A percentile compares a stretch with the other conserved stretches of the same genome.
Evolutionary conservation across 2,888 invertebrate species (phyloP).

Genomic region (Aphodius sticticus): DNA sequence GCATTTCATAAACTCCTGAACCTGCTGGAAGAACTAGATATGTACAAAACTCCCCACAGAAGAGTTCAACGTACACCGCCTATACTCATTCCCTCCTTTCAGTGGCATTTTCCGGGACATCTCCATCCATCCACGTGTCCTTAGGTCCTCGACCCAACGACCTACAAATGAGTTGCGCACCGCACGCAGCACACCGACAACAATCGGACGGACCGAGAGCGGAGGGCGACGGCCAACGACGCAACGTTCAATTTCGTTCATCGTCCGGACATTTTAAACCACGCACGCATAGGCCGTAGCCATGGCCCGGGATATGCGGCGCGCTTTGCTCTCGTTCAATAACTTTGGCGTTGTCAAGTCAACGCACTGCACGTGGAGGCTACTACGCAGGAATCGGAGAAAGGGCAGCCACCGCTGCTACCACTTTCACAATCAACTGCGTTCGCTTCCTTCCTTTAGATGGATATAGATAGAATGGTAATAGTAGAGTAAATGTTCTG

Average conservation of each 20-base stretch:
- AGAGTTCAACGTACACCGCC: too few relatives aligned
- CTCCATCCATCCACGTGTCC: slow-evolving; percentile 46
- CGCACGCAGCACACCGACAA: slow-evolving; percentile 14
- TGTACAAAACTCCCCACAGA: too few relatives aligned
- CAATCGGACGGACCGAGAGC: neutral
- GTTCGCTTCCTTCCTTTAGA: neutral
- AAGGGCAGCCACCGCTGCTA: slow-evolving; percentile 5
- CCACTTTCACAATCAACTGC: neutral
- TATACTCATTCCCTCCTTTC: neutral
- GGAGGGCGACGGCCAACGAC: neutral
- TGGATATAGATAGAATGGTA: too few relatives aligned
- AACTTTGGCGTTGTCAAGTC: slow-evolving; percentile 22
- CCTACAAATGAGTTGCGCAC: slow-evolving; percentile 47
- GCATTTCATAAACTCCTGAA: too few relatives aligned
- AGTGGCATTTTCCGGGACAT: slow-evolving; percentile 32
- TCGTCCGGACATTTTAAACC: neutral
- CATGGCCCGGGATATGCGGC: neutral
- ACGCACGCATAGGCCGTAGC: neutral
- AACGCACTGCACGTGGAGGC: neutral
- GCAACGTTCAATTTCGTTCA: neutral
- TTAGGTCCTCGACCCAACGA: slow-evolving; percentile 52
- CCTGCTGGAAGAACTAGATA: too few relatives aligned
- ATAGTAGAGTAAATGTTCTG: too few relatives aligned
- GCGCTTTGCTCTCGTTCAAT: neutral
- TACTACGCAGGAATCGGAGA: slow-evolving; percentile 1